Base-by-base conservation (phyloP, 2,888 invertebrate species). In the Cremastinae sp. region DNA sequence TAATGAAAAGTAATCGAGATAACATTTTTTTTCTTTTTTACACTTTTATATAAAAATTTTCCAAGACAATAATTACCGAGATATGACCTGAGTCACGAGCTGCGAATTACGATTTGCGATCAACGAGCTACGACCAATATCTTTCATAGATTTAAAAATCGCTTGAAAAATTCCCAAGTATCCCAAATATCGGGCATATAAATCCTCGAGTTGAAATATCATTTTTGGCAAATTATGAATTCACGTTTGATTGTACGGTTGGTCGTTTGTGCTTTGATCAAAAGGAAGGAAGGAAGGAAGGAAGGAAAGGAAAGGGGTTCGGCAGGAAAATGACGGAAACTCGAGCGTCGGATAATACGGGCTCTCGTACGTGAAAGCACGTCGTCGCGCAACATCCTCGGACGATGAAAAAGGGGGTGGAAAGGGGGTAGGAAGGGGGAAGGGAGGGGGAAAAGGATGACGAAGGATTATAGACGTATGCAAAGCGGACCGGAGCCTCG, bases 401-500 rank as follows among this genome's bases (percentile, higher is more conserved):
- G 18, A 51, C 34, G 51, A n/a, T 38, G 68, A 45, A 62, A 41
- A 43, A 12, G 3, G 47, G 47, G 16, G 51, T 47, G n/a, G 53
- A 28, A 28, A 16, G 10, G 16, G 28, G 61, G 47, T 14, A 10
- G 14, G 22, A 34, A 14, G 36, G 53, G 1, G 34, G 18, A 28
- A 36, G 20, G 49, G 14, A 18, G n/a, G 12, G 58, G 9, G 58
- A 12, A 59, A 38, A 10, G 59, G 34, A 53, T 16, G 14, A 49
- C 9, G 65, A 38, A 14, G 59, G 43, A 53, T 28, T 51, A 65
- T 74, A 59, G 69, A 80, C 79, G 79, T 85, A 85, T 87, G 87
- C 84, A 85, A 86, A 86, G 84, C 83, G 82, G 79, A 53, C 38
- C 47, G 80, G 78, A 81, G 8, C 54, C 36, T 79, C 80, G 75